Percentiles rank a stretch among this genome's conserved stretches.
phyloP scores from a whole-genome alignment of 1,140 invertebrate species.

The Solenopsis fugax region DNA sequence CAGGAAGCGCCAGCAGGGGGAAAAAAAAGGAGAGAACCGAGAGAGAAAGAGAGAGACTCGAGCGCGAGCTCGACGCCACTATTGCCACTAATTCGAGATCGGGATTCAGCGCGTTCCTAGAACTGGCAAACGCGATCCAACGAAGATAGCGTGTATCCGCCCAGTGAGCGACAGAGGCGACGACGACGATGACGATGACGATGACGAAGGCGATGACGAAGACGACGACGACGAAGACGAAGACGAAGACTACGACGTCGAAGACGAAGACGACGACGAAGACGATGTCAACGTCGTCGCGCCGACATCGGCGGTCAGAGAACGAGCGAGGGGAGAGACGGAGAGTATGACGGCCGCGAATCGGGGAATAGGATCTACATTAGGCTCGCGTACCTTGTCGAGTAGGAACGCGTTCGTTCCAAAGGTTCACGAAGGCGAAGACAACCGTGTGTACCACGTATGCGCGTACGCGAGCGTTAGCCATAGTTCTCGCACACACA shows the following conservation, averaged over 20 bases:
- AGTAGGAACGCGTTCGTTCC: background rate
- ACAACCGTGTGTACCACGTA: conserved; percentile 3
- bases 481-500: background rate
- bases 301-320: background rate
- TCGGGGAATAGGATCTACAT: background rate
- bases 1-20: background rate
- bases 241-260: background rate
- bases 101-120: conserved; percentile 22
- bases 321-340: too few relatives aligned
- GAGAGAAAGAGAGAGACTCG: background rate
- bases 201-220: background rate
- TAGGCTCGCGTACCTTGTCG: background rate
- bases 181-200: background rate
- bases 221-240: background rate
- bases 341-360: background rate
- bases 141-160: conserved; percentile 23
- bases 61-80: background rate
- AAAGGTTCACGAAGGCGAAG: background rate
- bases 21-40: background rate
- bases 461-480: background rate
- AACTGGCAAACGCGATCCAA: conserved; percentile 22
- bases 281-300: background rate
- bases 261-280: background rate
- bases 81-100: conserved; percentile 47
- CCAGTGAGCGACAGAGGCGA: background rate